Base-by-base conservation (phyloP, 2,797 vertebrate species). In the Leptodactylus fallax region DNA sequence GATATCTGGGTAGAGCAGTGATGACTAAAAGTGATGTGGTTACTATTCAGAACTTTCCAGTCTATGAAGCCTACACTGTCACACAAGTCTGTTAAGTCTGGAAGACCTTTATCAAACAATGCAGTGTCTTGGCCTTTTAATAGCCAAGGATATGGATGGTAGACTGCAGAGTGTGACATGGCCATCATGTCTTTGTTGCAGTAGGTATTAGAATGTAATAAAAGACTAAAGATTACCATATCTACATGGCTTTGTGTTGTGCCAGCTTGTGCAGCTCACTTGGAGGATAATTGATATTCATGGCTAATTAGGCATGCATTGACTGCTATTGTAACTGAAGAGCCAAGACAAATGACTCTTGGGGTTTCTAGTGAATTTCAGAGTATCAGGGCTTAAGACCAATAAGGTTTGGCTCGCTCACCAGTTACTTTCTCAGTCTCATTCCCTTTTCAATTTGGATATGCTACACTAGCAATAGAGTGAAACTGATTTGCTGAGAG, bases 271-370 rank as follows among this genome's bases (percentile, higher is more conserved):
- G 71, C 71, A 17, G 45, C 11, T 61, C 72, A 85, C 72, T 16
- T 1, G 58, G 12, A 60, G 71, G 72, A 85, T 85, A 60, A 76
- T 85, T 85, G 83, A 76, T 85, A 85, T 77, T 72, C 83, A 77
- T 51, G 71, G 56, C 21, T 61, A 85, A 85, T 85, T 85, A 85
- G 71, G 55, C 56, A 53, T 47, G 83, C 55, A 76, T 49, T 77
- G 45, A 61, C 63, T 56, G 5, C 23, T 27, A 85, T 85, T 85
- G 83, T 85, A 45, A 60, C 7, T 23, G 72, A 76, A 45, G 27
- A 16, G 8, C 8, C 12, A 47, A 61, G 69, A 60, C 53, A 49
- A 77, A 85, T 61, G 83, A 19, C 27, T 85, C 36, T 53, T 12
- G 36, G 9, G 47, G 56, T 58, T 85, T 85, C 58, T 63, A 65